These are phyloP conservation scores for Alethe castanea DNA, from an alignment of 2,113 vertebrate species.

Conservation along the genomic window DNA sequence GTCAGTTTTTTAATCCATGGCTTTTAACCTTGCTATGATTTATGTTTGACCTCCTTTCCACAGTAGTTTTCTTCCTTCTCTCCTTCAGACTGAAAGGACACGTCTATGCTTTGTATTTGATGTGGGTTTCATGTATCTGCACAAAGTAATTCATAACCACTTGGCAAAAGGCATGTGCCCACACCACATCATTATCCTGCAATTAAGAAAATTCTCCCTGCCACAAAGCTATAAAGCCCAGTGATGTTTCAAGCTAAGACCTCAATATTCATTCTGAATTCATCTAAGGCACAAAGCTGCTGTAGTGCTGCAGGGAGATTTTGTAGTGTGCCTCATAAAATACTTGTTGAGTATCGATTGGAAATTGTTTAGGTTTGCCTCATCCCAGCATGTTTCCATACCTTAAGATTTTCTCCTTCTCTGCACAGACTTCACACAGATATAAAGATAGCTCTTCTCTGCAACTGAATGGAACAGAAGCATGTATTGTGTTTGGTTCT, in stretches of 20 bases:
- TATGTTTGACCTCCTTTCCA: not conserved
- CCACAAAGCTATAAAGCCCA: not conserved
- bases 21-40: not conserved
- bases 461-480: not conserved
- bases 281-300: not conserved
- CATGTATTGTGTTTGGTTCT: not conserved
- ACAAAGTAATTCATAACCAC: conserved; percentile 20
- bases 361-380: not conserved
- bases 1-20: not conserved
- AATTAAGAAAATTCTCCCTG: conserved; percentile 20
- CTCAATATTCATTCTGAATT: not conserved
- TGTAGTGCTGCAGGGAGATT: not conserved
- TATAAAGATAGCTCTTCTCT: not conserved
- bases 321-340: not conserved
- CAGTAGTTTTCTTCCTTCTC: not conserved
- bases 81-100: not conserved
- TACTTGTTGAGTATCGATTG: not conserved
- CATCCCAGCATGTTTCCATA: not conserved
- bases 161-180: conserved; percentile 2
- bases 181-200: conserved; percentile 15
- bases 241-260: not conserved
- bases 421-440: not conserved
- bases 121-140: conserved; percentile 11
- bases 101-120: not conserved
- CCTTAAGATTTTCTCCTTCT: not conserved